phyloP scores from a whole-genome alignment of 2,888 invertebrate species.

The Gerosis bhagava region DNA sequence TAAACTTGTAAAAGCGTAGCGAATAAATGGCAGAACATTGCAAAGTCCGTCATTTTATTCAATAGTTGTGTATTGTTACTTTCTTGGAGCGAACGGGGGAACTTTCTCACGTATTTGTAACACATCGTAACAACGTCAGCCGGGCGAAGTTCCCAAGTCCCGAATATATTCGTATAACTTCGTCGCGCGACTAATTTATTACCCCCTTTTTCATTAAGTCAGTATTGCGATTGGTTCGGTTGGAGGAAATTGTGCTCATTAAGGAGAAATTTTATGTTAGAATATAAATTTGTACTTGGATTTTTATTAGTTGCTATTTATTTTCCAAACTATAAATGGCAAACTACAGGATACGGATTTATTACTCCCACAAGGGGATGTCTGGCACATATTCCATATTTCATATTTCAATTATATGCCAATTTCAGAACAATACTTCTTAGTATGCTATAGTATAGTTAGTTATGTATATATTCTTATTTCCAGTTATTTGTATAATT shows the following conservation, averaged over 20 bases:
- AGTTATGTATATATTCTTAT: no score
- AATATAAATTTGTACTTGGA: constrained; percentile 15
- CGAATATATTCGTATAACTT: constrained; percentile 30
- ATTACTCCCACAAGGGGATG: no score
- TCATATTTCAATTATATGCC: no score
- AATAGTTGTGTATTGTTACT: constrained; percentile 35
- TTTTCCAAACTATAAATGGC: no score
- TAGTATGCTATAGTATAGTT: no score
- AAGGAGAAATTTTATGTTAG: constrained; percentile 20
- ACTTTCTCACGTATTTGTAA: constrained; percentile 29
- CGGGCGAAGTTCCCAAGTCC: constrained; percentile 17
- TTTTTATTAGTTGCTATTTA: no score
- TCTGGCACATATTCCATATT: no score
- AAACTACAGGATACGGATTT: no score
- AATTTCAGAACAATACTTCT: no score
- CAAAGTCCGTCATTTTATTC: constrained; percentile 42
- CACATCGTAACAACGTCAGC: constrained; percentile 26
- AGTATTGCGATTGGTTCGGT: constrained; percentile 17
- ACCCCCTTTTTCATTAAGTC: constrained; percentile 36
- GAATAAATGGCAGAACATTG: constrained; percentile 33
- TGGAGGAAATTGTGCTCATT: constrained; percentile 21
- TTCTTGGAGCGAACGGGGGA: constrained; percentile 18
- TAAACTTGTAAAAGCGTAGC: constrained; percentile 31
- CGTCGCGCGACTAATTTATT: constrained; percentile 32
- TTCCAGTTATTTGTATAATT: no score